These are phyloP conservation scores for Chondrosia reniformis DNA, from an alignment of 37 sponge, comb jelly and placozoan species.

Conservation along the genomic window DNA sequence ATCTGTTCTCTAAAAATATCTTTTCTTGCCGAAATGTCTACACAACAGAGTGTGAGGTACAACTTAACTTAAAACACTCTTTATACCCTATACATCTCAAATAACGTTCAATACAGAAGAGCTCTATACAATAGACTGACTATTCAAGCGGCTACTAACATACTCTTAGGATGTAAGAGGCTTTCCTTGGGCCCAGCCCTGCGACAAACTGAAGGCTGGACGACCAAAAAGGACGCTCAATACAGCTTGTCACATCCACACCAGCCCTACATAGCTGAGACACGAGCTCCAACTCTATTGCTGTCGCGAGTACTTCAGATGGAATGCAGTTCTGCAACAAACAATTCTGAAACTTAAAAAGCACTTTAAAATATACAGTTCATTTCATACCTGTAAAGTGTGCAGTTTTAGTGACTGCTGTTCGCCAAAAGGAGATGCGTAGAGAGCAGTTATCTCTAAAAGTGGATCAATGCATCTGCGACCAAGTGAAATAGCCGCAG, in stretches of 20 bases:
- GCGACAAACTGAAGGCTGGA: conserved; percentile 72
- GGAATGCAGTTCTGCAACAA: conserved; percentile 28
- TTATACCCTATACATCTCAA: neutral
- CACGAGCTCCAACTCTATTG: conserved; percentile 73
- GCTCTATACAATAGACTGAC: neutral
- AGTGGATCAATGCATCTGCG: conserved; percentile 83
- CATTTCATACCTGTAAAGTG: conserved; percentile 49
- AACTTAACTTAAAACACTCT: neutral
- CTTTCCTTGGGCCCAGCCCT: conserved; percentile 96
- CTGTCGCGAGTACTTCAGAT: conserved; percentile 49
- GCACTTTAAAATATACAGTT: neutral
- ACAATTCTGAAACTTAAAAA: neutral
- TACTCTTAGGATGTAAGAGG: conserved; percentile 83
- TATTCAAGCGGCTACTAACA: neutral
- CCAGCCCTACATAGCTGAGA: conserved; percentile 81
- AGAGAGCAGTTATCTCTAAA: conserved; percentile 74
- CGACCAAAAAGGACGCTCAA: conserved; percentile 71
- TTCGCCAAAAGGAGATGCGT: conserved; percentile 53
- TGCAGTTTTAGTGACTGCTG: conserved; percentile 63
- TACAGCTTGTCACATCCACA: conserved; percentile 81
- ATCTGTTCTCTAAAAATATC: conserved; percentile 73
- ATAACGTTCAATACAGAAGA: neutral
- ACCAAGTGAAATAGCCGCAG: conserved; percentile 83
- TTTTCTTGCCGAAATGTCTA: conserved; percentile 85
- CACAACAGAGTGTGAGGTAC: neutral